Conservation (phyloP, 2,888 invertebrate species). For the Cylloceria caligata region DNA sequence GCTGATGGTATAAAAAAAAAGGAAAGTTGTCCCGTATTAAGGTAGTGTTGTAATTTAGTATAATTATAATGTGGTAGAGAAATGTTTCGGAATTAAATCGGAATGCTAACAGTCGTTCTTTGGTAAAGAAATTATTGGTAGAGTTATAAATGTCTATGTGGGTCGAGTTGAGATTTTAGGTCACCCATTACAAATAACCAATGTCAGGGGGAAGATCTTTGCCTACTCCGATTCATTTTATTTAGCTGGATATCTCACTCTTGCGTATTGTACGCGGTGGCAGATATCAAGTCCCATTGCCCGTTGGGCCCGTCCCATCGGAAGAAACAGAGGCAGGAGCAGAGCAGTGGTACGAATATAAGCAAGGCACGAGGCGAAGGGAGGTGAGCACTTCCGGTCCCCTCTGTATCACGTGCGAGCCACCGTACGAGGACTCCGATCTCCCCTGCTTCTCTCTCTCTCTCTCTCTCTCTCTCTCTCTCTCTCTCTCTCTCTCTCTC, state of each 20-base stretch:
- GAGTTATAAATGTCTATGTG: too few species aligned
- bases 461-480: conserved; percentile 64
- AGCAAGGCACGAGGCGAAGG: conserved; percentile 69
- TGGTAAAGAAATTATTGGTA: too few species aligned
- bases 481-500: conserved; percentile 69
- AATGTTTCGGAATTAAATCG: too few species aligned
- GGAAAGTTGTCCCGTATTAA: too few species aligned
- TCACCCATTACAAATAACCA: conserved; percentile 1
- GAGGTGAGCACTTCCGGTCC: conserved; percentile 83
- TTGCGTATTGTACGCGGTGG: conserved; percentile 59
- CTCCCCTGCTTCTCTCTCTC: conserved; percentile 74
- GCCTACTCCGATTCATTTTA: conserved; percentile 10
- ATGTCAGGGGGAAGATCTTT: background rate
- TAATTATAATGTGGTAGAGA: too few species aligned
- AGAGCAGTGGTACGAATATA: conserved; percentile 63
- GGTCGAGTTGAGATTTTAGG: conserved; percentile 1
- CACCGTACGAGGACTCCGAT: conserved; percentile 81
- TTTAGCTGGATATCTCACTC: conserved; percentile 9
- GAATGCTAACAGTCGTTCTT: too few species aligned
- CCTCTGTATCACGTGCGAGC: conserved; percentile 84
- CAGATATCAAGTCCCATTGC: conserved; percentile 77
- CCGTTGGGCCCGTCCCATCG: conserved; percentile 70
- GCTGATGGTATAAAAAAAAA: too few species aligned
- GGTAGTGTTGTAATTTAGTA: too few species aligned
- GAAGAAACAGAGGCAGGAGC: conserved; percentile 76